Conservation (phyloP, 2,797 vertebrate species). For the Tamandua tetradactyla region DNA sequence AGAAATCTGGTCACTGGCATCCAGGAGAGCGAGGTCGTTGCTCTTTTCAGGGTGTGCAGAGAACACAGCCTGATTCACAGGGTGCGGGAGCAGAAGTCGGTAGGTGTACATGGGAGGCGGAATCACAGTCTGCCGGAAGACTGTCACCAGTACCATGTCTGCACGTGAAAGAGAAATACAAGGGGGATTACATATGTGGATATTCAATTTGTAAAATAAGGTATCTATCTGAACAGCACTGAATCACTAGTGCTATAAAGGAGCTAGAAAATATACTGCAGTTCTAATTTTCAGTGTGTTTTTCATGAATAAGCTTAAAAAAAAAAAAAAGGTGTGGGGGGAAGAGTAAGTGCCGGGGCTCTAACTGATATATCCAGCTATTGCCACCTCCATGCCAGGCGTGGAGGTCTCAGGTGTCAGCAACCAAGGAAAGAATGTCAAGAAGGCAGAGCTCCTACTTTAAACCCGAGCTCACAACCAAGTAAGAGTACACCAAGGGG, state of each 20-base stretch:
- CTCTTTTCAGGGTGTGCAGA: slow-evolving; percentile 84
- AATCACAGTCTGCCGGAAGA: slow-evolving; percentile 91
- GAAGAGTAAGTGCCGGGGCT: neutral
- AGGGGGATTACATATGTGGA: neutral
- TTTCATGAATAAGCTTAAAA: slow-evolving; percentile 4
- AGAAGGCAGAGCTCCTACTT: neutral
- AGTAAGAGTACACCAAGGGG: neutral
- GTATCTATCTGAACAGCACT: neutral
- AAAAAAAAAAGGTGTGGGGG: neutral
- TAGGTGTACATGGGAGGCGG: slow-evolving; percentile 96
- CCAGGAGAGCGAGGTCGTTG: slow-evolving; percentile 91
- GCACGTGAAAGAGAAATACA: slow-evolving; percentile 9
- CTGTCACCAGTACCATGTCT: slow-evolving; percentile 94
- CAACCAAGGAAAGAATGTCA: neutral
- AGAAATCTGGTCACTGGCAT: slow-evolving; percentile 87
- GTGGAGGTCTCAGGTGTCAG: neutral
- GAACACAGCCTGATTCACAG: slow-evolving; percentile 92
- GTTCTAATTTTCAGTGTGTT: neutral
- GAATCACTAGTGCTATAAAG: neutral
- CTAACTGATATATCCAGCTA: neutral
- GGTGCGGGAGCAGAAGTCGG: slow-evolving; percentile 88
- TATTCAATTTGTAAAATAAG: neutral
- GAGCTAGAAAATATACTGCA: neutral
- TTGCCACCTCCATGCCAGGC: neutral
- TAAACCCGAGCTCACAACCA: neutral